Percentiles rank a stretch among this genome's conserved stretches.
These are phyloP conservation scores for Chymomyza costata DNA, from an alignment of 1,140 invertebrate genomes.

Conservation along the genomic window DNA sequence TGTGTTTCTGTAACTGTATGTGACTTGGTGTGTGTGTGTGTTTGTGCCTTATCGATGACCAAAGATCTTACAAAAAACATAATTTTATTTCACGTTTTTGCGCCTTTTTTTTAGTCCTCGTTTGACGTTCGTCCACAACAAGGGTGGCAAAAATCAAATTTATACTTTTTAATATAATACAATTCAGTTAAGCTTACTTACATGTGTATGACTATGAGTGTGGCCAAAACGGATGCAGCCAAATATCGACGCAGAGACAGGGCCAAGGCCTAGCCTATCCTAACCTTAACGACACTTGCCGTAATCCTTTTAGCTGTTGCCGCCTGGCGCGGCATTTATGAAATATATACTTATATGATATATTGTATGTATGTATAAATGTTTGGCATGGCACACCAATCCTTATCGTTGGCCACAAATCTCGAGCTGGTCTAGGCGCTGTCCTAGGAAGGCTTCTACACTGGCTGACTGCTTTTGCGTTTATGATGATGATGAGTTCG, in stretches of 20 bases:
- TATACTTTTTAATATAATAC: constrained; percentile 63
- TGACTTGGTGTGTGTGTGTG: constrained; percentile 10
- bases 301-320: constrained; percentile 67
- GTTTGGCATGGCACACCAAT: not conserved
- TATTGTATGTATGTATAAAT: too few relatives aligned
- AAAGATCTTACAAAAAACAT: constrained; percentile 18
- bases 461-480: constrained; percentile 11
- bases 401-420: constrained; percentile 58
- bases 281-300: too few relatives aligned
- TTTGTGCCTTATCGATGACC: constrained; percentile 7
- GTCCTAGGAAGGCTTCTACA: constrained; percentile 19
- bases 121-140: not conserved
- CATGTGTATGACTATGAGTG: too few relatives aligned
- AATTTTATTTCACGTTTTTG: constrained; percentile 20
- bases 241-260: constrained; percentile 41
- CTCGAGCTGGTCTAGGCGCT: constrained; percentile 36
- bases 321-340: constrained; percentile 57
- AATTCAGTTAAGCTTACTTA: constrained; percentile 25
- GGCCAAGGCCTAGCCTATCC: constrained; percentile 6
- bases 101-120: constrained; percentile 5
- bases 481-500: constrained; percentile 59
- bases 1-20: not conserved
- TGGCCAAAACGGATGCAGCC: constrained; percentile 27
- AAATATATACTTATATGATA: too few relatives aligned
- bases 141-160: constrained; percentile 37